A percentile compares a stretch with the other conserved stretches of the same genome.
phyloP scores from a whole-genome alignment of 1,140 invertebrate species.

The Papilio xuthus region DNA sequence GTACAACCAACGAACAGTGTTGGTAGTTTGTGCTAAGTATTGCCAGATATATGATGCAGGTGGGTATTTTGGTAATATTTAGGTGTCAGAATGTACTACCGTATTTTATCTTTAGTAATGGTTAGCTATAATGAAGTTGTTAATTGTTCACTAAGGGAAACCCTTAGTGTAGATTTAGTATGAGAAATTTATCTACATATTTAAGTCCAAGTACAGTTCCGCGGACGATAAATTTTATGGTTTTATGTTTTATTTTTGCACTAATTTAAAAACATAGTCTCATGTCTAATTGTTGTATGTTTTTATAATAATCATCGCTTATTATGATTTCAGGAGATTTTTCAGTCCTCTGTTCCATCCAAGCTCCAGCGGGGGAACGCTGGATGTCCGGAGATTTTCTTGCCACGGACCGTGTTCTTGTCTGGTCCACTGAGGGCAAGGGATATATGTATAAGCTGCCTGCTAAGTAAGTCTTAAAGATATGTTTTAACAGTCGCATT shows the following conservation, averaged over 20 bases:
- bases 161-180: too few relatives aligned
- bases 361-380: conserved; percentile 90
- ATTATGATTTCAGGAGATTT: conserved; percentile 90
- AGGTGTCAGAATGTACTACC: background rate
- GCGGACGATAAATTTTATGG: too few relatives aligned
- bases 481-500: background rate
- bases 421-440: conserved; percentile 97
- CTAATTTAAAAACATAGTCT: too few relatives aligned
- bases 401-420: conserved; percentile 92
- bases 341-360: conserved; percentile 94
- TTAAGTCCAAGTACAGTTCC: too few relatives aligned
- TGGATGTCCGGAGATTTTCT: conserved; percentile 98
- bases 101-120: too few relatives aligned
- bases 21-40: conserved; percentile 97
- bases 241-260: too few relatives aligned
- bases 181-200: too few relatives aligned
- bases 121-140: too few relatives aligned
- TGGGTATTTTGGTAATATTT: conserved; percentile 50
- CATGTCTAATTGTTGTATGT: background rate
- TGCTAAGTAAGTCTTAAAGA: conserved; percentile 89
- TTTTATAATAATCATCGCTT: background rate
- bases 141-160: too few relatives aligned
- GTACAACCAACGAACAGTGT: conserved; percentile 97
- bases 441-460: conserved; percentile 97
- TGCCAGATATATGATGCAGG: conserved; percentile 96